Evolutionary conservation across 2,113 vertebrate species (phyloP).

Genomic region (Eonycteris spelaea): DNA sequence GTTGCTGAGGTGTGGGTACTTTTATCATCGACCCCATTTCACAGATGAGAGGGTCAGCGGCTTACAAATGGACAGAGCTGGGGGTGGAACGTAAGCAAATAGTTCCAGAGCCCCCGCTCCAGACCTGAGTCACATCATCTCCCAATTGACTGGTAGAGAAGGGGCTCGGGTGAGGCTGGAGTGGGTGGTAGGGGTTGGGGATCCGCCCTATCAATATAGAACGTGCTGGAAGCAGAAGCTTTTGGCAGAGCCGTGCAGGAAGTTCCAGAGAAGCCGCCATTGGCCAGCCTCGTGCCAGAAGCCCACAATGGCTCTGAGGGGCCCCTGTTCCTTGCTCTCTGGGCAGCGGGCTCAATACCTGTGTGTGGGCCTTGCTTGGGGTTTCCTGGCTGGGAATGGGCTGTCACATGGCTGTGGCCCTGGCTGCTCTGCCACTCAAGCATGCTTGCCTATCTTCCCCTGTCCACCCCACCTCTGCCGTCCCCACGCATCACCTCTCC

Average conservation of each 20-base stretch:
- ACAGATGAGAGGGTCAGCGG: background rate
- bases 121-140: background rate
- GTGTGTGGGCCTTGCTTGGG: fast-evolving
- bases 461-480: fast-evolving
- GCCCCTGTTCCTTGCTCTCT: background rate
- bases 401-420: background rate
- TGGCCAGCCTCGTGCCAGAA: fast-evolving
- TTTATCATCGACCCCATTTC: background rate
- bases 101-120: background rate
- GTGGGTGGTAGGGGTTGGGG: background rate
- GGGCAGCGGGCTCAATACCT: background rate
- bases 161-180: background rate
- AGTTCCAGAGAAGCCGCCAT: background rate
- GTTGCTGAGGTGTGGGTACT: background rate
- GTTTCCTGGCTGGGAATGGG: background rate
- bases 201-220: fast-evolving
- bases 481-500: background rate
- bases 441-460: background rate
- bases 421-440: background rate
- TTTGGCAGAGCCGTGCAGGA: background rate
- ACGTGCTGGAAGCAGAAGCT: background rate
- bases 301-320: background rate
- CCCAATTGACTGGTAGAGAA: background rate
- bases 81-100: background rate
- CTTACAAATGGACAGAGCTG: background rate